These are phyloP conservation scores for Melanogrammus aeglefinus DNA, from an alignment of 2,797 vertebrate genomes.

Conservation along the genomic window DNA sequence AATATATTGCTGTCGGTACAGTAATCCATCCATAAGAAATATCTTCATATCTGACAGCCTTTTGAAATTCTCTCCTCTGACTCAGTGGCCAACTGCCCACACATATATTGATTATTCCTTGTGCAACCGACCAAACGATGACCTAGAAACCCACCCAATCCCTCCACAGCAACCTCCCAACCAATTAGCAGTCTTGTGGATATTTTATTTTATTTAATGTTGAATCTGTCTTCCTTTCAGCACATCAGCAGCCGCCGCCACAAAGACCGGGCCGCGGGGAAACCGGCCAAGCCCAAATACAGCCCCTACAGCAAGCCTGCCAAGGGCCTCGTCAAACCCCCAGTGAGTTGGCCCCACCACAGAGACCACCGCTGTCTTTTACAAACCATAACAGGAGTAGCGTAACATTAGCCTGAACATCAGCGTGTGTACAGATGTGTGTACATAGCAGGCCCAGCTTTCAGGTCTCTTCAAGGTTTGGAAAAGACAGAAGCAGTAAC, in stretches of 20 bases:
- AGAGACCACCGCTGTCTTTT: background rate
- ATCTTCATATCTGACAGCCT: background rate
- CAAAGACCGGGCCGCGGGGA: slow-evolving; percentile 97
- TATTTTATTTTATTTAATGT: background rate
- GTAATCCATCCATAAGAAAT: background rate
- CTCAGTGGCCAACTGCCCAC: background rate
- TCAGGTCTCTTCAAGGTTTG: background rate
- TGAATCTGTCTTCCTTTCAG: slow-evolving; percentile 65
- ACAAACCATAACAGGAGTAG: background rate
- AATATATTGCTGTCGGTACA: no score
- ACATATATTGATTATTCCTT: background rate
- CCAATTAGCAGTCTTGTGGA: no score
- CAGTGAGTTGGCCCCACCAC: slow-evolving; percentile 77
- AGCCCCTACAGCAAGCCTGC: slow-evolving; percentile 94
- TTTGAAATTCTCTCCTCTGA: background rate
- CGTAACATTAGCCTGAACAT: no score
- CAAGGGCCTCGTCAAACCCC: slow-evolving; percentile 82
- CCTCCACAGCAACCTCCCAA: background rate
- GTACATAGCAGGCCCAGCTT: background rate
- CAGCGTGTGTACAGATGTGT: background rate
- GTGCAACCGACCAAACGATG: background rate
- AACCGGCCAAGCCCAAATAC: slow-evolving; percentile 97
- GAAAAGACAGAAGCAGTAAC: background rate
- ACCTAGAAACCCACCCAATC: background rate
- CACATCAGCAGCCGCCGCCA: slow-evolving; percentile 99